These are phyloP conservation scores for Vultur gryphus DNA, from an alignment of 2,797 vertebrate species.

Conservation along the genomic window DNA sequence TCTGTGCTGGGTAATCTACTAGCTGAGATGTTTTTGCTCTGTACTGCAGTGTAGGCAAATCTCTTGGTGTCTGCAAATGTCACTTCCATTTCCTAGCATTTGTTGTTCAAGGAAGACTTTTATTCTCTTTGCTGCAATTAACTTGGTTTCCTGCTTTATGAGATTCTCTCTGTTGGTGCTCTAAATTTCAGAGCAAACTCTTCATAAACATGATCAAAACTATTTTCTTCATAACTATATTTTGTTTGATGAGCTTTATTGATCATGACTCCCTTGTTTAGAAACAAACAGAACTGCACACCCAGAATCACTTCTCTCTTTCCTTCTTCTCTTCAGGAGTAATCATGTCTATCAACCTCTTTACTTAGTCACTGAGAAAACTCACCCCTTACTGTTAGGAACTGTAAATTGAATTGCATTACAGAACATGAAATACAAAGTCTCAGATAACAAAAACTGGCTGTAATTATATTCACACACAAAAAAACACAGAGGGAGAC, in stretches of 20 bases:
- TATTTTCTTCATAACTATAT: not conserved
- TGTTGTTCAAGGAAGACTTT: not conserved
- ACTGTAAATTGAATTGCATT: constrained; percentile 18
- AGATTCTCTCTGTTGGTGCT: not conserved
- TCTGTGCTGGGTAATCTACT: not conserved
- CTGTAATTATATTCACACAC: not conserved
- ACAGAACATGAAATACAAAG: not conserved
- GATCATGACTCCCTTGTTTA: not conserved
- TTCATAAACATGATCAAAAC: not conserved
- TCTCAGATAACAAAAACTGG: not conserved
- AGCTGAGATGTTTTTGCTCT: not conserved
- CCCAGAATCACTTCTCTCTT: not conserved
- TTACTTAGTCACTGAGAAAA: not conserved
- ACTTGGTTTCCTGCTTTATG: not conserved
- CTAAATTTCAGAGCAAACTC: not conserved
- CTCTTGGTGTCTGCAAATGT: not conserved
- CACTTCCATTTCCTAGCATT: not conserved
- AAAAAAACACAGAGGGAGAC: not conserved
- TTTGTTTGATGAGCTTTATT: not conserved
- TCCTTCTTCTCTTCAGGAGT: not conserved
- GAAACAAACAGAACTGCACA: not conserved
- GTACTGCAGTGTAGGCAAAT: not conserved
- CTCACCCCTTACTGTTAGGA: not conserved
- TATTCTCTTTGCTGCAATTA: not conserved
- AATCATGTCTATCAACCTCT: not conserved